Percentiles rank a stretch among this genome's conserved stretches.
phyloP scores from a whole-genome alignment of 1,140 invertebrate genomes.

The Hylaeus anthracinus region DNA sequence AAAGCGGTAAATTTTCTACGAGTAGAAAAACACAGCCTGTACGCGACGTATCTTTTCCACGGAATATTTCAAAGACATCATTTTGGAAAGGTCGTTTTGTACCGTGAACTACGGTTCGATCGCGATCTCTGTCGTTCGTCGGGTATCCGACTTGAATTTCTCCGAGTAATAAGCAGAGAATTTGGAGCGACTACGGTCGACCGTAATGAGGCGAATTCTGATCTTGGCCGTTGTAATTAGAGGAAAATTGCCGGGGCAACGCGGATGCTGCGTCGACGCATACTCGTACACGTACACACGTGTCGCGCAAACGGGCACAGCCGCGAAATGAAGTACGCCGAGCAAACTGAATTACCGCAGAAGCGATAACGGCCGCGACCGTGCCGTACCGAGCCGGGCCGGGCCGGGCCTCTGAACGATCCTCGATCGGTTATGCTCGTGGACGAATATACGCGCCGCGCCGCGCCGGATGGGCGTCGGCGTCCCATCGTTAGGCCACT shows the following conservation, averaged over 20 bases:
- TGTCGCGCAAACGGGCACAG: slow-evolving; percentile 1
- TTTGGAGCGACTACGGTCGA: neutral
- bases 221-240: slow-evolving; percentile 61
- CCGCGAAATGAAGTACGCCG: slow-evolving; percentile 59
- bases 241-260: slow-evolving; percentile 54
- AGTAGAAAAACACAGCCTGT: too few relatives aligned
- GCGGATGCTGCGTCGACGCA: too few relatives aligned
- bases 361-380: slow-evolving; percentile 66
- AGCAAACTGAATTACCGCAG: slow-evolving; percentile 73
- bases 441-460: slow-evolving; percentile 53
- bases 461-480: neutral
- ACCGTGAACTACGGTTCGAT: too few relatives aligned
- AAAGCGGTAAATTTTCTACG: slow-evolving; percentile 50
- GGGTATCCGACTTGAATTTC: neutral
- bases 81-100: neutral
- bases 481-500: slow-evolving; percentile 26
- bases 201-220: slow-evolving; percentile 51
- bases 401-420: slow-evolving; percentile 44
- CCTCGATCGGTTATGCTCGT: slow-evolving; percentile 69
- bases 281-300: neutral
- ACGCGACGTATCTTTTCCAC: too few relatives aligned
- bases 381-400: neutral
- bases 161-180: neutral
- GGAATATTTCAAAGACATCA: too few relatives aligned
- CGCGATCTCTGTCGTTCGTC: neutral